Evolutionary conservation across 2,113 vertebrate genomes (phyloP).

Genomic region (Solenodon paradoxus): DNA sequence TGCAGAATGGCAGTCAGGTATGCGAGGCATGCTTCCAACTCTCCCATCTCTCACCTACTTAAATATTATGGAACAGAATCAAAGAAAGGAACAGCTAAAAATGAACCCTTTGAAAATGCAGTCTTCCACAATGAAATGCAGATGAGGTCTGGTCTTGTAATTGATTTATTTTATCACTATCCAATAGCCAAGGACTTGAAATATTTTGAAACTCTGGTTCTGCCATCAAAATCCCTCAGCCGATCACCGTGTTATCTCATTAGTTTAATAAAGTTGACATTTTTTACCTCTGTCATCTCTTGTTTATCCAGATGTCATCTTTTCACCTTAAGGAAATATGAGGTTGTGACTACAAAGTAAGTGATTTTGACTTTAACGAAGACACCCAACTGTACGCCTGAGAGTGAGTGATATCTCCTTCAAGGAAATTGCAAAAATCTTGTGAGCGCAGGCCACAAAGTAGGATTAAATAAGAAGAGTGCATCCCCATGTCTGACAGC

Average conservation of each 20-base stretch:
- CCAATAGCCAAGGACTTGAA: not conserved
- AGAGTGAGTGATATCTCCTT: not conserved
- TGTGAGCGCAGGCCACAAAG: not conserved
- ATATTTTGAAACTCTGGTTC: conserved; percentile 20
- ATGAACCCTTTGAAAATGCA: not conserved
- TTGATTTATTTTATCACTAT: conserved; percentile 1
- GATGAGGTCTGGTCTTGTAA: not conserved
- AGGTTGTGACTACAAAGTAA: not conserved
- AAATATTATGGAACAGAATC: conserved; percentile 8
- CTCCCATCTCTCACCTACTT: conserved; percentile 18
- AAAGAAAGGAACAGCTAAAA: not conserved
- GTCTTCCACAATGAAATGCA: not conserved
- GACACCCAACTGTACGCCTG: not conserved
- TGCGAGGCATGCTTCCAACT: conserved; percentile 16
- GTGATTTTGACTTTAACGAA: not conserved
- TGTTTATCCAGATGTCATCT: conserved; percentile 20
- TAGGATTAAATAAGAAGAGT: not conserved
- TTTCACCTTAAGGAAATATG: conserved; percentile 44
- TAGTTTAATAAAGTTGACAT: conserved; percentile 25
- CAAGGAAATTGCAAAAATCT: not conserved
- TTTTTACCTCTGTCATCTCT: conserved; percentile 31
- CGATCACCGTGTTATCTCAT: conserved; percentile 2
- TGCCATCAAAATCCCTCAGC: not conserved
- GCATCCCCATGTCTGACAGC: not conserved
- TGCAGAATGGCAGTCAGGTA: conserved; percentile 58